phyloP scores from a whole-genome alignment of 1,140 invertebrate genomes.

The Calliopsis andreniformis region DNA sequence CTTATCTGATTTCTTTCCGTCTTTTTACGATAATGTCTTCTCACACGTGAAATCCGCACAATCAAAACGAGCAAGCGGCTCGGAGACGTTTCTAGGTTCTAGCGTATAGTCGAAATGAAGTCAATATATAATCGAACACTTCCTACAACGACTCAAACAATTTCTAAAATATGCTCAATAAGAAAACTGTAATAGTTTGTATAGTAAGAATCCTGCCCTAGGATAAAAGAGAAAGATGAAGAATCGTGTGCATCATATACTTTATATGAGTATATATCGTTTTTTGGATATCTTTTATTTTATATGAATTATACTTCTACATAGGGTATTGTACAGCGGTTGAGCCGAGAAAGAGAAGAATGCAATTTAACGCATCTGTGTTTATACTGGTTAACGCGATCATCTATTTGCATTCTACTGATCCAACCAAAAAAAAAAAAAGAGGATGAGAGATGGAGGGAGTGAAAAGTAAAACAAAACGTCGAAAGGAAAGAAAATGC shows the following conservation, averaged over 20 bases:
- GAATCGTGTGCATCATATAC: conserved; percentile 69
- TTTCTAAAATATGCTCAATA: conserved; percentile 81
- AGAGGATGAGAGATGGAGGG: neutral
- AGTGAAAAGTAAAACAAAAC: neutral
- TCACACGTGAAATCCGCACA: conserved; percentile 44
- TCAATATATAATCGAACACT: conserved; percentile 75
- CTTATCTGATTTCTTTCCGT: conserved; percentile 27
- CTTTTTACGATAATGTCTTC: conserved; percentile 33
- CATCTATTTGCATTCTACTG: conserved; percentile 62
- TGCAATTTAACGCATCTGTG: conserved; percentile 47
- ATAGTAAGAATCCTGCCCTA: conserved; percentile 75
- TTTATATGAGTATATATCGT: conserved; percentile 73
- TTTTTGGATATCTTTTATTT: conserved; percentile 76
- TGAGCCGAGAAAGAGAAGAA: conserved; percentile 35
- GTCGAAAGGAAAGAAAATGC: conserved; percentile 39
- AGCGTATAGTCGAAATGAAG: conserved; percentile 76
- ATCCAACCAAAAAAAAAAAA: conserved; percentile 52
- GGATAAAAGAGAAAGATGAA: conserved; percentile 48
- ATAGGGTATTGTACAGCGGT: conserved; percentile 66
- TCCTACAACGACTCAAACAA: conserved; percentile 79
- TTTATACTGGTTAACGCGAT: conserved; percentile 51
- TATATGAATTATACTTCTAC: conserved; percentile 71
- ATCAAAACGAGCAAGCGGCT: conserved; percentile 37
- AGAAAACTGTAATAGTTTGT: conserved; percentile 76
- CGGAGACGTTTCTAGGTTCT: conserved; percentile 54